A percentile compares a stretch with the other conserved stretches of the same genome.
Conservation (phyloP, 2,113 vertebrate species). For the Chaenogobius annularis region DNA sequence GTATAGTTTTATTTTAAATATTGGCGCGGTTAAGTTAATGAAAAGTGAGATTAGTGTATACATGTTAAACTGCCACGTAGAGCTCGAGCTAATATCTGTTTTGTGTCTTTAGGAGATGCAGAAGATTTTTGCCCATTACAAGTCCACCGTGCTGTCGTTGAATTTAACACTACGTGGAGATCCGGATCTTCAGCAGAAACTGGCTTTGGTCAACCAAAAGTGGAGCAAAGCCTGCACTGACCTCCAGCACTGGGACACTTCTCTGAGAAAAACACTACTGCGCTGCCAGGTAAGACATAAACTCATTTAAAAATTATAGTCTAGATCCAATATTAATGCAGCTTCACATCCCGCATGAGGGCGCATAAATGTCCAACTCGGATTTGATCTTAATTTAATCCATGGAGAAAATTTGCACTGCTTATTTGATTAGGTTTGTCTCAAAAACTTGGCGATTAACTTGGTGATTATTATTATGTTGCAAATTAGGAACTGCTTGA, state of each 20-base stretch:
- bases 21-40: no score
- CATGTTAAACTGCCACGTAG: no score
- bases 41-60: no score
- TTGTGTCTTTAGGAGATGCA: constrained; percentile 79
- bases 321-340: not conserved
- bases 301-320: not conserved
- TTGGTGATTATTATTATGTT: no score
- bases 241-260: constrained; percentile 81
- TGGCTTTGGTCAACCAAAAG: constrained; percentile 76
- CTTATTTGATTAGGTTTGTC: not conserved
- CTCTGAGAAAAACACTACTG: constrained; percentile 79
- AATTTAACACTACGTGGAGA: constrained; percentile 77
- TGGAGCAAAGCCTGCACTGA: constrained; percentile 78
- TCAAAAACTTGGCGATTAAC: not conserved
- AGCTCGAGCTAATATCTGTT: not conserved
- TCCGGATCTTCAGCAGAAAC: constrained; percentile 73
- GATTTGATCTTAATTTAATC: not conserved
- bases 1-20: no score
- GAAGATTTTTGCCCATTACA: constrained; percentile 82
- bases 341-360: not conserved
- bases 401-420: not conserved
- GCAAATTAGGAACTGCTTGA: no score
- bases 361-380: not conserved
- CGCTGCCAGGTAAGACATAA: constrained; percentile 81
- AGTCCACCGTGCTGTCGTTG: constrained; percentile 80